phyloP scores from a whole-genome alignment of 2,113 vertebrate genomes.

The Fulmarus glacialis region DNA sequence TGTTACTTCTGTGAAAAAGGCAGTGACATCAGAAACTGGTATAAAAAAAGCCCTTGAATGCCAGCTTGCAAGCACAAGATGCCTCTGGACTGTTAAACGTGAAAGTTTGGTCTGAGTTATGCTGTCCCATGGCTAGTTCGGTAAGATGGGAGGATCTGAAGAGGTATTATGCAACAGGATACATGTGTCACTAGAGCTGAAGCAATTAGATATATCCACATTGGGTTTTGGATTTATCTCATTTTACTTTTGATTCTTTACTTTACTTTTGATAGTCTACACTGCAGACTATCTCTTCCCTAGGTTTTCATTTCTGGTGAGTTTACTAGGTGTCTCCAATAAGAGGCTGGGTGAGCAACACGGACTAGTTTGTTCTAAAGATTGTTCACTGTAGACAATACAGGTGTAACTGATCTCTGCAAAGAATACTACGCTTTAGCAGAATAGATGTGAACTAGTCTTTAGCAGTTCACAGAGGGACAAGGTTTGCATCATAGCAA shows the following conservation, averaged over 20 bases:
- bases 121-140: not conserved
- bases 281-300: not conserved
- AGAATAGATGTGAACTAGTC: not conserved
- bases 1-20: not conserved
- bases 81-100: not conserved
- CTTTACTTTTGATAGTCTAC: not conserved
- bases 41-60: not conserved
- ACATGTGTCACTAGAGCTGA: not conserved
- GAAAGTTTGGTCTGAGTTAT: not conserved
- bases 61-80: not conserved
- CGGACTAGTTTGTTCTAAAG: not conserved
- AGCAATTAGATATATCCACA: not conserved
- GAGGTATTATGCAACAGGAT: not conserved
- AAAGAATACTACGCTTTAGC: not conserved
- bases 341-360: not conserved
- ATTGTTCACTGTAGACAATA: not conserved
- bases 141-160: not conserved
- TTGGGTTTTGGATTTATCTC: not conserved
- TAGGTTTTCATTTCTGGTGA: not conserved
- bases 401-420: not conserved
- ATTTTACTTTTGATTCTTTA: not conserved
- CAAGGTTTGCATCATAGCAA: not conserved
- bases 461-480: not conserved
- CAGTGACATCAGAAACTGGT: not conserved
- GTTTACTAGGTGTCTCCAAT: not conserved